These are phyloP conservation scores for Macquaria australasica DNA, from an alignment of 2,113 vertebrate genomes.

Conservation along the genomic window DNA sequence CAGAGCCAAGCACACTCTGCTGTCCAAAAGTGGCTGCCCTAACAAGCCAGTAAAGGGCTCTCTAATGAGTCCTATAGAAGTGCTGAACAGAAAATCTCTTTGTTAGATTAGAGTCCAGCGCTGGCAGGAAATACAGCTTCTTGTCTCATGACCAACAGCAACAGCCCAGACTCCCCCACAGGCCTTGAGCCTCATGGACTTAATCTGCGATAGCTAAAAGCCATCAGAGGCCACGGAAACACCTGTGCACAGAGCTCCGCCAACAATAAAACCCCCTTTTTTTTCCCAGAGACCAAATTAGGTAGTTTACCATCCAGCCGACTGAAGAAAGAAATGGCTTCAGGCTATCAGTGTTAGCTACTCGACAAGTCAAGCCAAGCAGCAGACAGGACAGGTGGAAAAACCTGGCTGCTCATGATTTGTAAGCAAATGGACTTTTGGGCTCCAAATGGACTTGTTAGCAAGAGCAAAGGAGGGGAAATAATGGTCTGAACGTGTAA, in stretches of 20 bases:
- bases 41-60: slow-evolving; percentile 65
- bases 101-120: slow-evolving; percentile 67
- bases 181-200: slow-evolving; percentile 47
- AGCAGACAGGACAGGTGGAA: slow-evolving; percentile 40
- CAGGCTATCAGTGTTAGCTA: slow-evolving; percentile 37
- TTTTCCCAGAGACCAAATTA: slow-evolving; percentile 53
- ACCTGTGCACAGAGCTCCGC: slow-evolving; percentile 43
- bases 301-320: slow-evolving; percentile 42
- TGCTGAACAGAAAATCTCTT: slow-evolving; percentile 67
- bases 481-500: slow-evolving; percentile 42
- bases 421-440: slow-evolving; percentile 44
- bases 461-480: slow-evolving; percentile 33
- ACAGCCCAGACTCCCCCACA: slow-evolving; percentile 24
- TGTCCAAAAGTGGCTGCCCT: slow-evolving; percentile 37
- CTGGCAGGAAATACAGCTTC: slow-evolving; percentile 57
- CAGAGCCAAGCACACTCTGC: slow-evolving; percentile 21
- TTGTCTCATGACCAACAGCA: slow-evolving; percentile 43
- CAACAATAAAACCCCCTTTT: slow-evolving; percentile 39
- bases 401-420: slow-evolving; percentile 24
- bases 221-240: slow-evolving; percentile 53
- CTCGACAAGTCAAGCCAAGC: slow-evolving; percentile 40
- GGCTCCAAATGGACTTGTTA: slow-evolving; percentile 53
- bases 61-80: slow-evolving; percentile 74
- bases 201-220: slow-evolving; percentile 56
- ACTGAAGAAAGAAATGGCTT: slow-evolving; percentile 46